Conservation (phyloP, 2,113 vertebrate species). For the Choloepus hoffmanni region DNA sequence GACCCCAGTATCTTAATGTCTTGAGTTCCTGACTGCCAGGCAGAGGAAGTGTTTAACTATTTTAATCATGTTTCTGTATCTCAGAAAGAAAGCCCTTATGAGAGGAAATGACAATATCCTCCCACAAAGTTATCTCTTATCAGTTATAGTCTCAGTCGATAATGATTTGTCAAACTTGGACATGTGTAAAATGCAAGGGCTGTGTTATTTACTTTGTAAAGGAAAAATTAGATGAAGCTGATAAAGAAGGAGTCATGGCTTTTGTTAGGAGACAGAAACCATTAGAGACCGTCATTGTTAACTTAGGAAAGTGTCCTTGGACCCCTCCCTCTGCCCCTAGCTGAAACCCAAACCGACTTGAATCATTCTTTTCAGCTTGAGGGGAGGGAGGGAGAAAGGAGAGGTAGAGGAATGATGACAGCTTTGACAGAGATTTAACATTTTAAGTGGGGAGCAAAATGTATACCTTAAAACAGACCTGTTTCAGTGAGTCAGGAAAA, state of each 20-base stretch:
- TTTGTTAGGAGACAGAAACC: conserved; percentile 82
- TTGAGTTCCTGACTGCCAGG: conserved; percentile 69
- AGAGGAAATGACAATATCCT: conserved; percentile 68
- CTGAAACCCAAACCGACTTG: conserved; percentile 71
- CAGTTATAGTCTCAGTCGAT: conserved; percentile 67
- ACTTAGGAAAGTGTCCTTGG: conserved; percentile 69
- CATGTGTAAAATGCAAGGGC: conserved; percentile 73
- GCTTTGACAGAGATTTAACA: conserved; percentile 42
- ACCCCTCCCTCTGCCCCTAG: conserved; percentile 58
- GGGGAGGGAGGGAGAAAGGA: conserved; percentile 15
- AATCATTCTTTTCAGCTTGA: conserved; percentile 70
- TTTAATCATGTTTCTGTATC: conserved; percentile 67
- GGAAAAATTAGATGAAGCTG: conserved; percentile 82
- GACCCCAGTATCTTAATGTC: conserved; percentile 77
- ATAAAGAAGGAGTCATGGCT: conserved; percentile 80
- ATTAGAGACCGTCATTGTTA: conserved; percentile 80
- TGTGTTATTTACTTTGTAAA: conserved; percentile 78
- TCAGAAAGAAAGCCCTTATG: conserved; percentile 70
- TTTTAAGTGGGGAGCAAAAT: conserved; percentile 61
- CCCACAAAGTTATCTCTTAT: conserved; percentile 73
- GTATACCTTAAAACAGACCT: conserved; percentile 47
- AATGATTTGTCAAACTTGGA: conserved; percentile 81
- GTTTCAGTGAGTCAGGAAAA: conserved; percentile 40
- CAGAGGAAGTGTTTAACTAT: conserved; percentile 81
- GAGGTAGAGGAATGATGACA: conserved; percentile 46